Percentiles rank a stretch among this genome's conserved stretches.
These are phyloP conservation scores for Epizoanthus illoricatus DNA, from an alignment of 92 coral and sea anemone species.

Conservation along the genomic window DNA sequence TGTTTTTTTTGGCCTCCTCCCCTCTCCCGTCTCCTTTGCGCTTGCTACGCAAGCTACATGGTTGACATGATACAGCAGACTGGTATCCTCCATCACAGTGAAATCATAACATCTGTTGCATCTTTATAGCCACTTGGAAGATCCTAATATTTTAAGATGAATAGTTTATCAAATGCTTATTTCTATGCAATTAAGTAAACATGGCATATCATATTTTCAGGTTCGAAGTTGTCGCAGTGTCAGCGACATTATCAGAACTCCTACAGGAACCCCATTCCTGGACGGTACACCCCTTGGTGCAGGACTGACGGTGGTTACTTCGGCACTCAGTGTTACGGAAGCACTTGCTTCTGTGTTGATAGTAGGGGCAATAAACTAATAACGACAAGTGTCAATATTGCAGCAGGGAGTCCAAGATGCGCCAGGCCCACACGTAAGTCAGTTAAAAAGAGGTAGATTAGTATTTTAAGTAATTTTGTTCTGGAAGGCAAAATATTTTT, in stretches of 20 bases:
- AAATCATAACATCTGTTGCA: too few species aligned
- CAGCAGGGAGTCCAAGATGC: slow-evolving; percentile 23
- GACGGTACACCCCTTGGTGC: slow-evolving; percentile 78
- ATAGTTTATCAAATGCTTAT: too few species aligned
- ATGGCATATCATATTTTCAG: not conserved
- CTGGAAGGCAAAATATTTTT: not conserved
- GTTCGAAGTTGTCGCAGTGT: slow-evolving; percentile 42
- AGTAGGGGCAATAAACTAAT: slow-evolving; percentile 49
- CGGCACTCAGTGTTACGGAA: slow-evolving; percentile 72
- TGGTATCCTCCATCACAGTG: too few species aligned
- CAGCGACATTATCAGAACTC: slow-evolving; percentile 52
- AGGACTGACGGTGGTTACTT: slow-evolving; percentile 66
- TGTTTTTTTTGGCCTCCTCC: too few species aligned
- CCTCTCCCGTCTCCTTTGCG: too few species aligned
- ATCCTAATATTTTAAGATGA: too few species aligned
- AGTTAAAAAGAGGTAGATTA: not conserved
- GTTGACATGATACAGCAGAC: too few species aligned
- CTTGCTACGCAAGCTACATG: too few species aligned
- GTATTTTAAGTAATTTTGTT: too few species aligned
- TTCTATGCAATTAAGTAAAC: too few species aligned
- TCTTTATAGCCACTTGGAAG: too few species aligned
- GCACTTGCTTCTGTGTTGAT: slow-evolving; percentile 79
- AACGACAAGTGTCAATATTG: slow-evolving; percentile 37
- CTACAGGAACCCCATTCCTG: slow-evolving; percentile 63
- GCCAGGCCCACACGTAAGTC: slow-evolving; percentile 22